phyloP scores from a whole-genome alignment of 2,888 invertebrate genomes.

The Plutella xylostella region DNA sequence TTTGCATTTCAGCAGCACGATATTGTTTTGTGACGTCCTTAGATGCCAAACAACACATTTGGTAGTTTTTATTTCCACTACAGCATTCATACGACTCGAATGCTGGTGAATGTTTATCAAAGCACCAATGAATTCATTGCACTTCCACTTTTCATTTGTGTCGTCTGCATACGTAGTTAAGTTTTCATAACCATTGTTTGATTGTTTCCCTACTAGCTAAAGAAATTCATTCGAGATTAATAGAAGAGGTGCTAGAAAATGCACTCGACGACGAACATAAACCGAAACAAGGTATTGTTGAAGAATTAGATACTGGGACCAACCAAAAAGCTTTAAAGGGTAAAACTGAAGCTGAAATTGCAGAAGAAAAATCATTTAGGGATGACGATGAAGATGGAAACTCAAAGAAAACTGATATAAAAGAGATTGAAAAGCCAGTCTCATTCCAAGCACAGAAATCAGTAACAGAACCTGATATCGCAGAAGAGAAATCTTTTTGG shows the following conservation, averaged over 20 bases:
- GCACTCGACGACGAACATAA: slow-evolving; percentile 52
- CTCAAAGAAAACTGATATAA: slow-evolving; percentile 7
- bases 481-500: slow-evolving; percentile 30
- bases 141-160: slow-evolving; percentile 36
- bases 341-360: slow-evolving; percentile 19
- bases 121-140: slow-evolving; percentile 24
- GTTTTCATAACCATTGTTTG: slow-evolving; percentile 36
- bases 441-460: slow-evolving; percentile 26
- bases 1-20: slow-evolving; percentile 24
- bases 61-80: slow-evolving; percentile 28
- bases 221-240: slow-evolving; percentile 63
- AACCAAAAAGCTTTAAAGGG: slow-evolving; percentile 25
- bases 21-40: slow-evolving; percentile 37
- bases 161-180: slow-evolving; percentile 34
- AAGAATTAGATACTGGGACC: slow-evolving; percentile 31
- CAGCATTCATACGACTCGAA: slow-evolving; percentile 59
- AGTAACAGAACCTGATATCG: slow-evolving; percentile 29
- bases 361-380: slow-evolving; percentile 12
- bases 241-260: slow-evolving; percentile 58
- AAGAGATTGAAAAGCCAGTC: slow-evolving; percentile 17
- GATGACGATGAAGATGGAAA: slow-evolving; percentile 9
- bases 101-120: slow-evolving; percentile 39
- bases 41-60: slow-evolving; percentile 37
- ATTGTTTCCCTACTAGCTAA: slow-evolving; percentile 53
- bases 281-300: slow-evolving; percentile 27